Evolutionary conservation across 2,888 invertebrate species (phyloP), one percentile per base, ranked within the genome.

Genomic region (Drosophila austrosaltans): DNA sequence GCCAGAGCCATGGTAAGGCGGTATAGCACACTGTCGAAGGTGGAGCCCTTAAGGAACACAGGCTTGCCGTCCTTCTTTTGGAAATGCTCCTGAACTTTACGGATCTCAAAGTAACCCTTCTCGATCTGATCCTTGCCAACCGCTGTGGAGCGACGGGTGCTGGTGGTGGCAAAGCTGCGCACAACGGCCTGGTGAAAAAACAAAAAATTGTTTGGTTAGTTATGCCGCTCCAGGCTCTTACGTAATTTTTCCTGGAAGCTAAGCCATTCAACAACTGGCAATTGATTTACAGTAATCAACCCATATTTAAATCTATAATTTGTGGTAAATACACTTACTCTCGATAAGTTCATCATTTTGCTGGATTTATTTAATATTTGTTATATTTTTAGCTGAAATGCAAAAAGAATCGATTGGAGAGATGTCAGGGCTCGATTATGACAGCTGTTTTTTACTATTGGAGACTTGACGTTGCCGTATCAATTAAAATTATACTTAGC

Each of bases 1-100:
- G 91, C 89, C 0, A 93, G 78, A 0, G 88, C 89, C 63, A 92
- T 69, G n/a, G 94, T 94, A 5, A 91, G 6, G 48, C 92, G 91
- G 80, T 92, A 93, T 3, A 94, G 79, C 1, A 93, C 68, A 75
- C 89, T 93, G 79, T 94, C 94, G 3, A 86, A 59, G 1, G 91
- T 59, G 16, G 94, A 94, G 3, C 92, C 93, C 88, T 94, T 94
- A 28, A 94, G 83, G 84, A 93, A 93, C 5, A 94, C 91, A 8
- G 94, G 94, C 64, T 92, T 90, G 56, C 93, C 93, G 85, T 94
- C 93, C 36, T 90, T 88, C 72, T 92, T 91, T 79, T 93, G 93
- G 83, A 92, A 93, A 53, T 89, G 87, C 44, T 91, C 90, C 79
- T 91, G 91, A 10, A 89, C 75, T 62, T 89, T 89, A 2, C 79